Evolutionary conservation across 2,113 vertebrate species (phyloP).

Genomic region (Anolis carolinensis): DNA sequence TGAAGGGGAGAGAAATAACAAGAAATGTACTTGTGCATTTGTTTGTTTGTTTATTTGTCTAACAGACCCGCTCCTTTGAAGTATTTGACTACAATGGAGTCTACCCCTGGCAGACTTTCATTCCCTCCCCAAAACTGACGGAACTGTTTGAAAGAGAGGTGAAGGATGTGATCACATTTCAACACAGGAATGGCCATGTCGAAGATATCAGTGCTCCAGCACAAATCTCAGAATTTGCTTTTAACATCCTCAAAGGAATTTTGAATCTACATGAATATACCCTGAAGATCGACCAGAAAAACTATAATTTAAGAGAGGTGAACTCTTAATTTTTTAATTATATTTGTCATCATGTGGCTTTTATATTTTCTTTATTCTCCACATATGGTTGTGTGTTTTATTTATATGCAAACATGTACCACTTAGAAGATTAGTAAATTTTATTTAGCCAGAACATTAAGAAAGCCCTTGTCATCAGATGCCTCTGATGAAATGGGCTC

Average conservation of each 20-base stretch:
- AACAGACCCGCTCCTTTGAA: slow-evolving; percentile 55
- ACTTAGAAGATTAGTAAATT: too few relatives aligned
- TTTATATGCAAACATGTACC: not conserved
- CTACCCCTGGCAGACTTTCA: slow-evolving; percentile 58
- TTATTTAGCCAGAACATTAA: too few relatives aligned
- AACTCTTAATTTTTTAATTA: slow-evolving; percentile 9
- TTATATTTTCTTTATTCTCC: not conserved
- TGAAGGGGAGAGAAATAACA: not conserved
- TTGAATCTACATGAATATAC: slow-evolving; percentile 62
- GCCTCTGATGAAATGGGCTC: too few relatives aligned
- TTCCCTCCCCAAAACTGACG: slow-evolving; percentile 59
- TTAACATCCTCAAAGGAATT: slow-evolving; percentile 69
- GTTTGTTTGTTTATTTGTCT: not conserved
- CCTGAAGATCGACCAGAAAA: slow-evolving; percentile 63
- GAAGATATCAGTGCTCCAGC: slow-evolving; percentile 55
- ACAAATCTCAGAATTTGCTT: slow-evolving; percentile 44
- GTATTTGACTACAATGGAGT: slow-evolving; percentile 67
- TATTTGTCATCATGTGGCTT: not conserved
- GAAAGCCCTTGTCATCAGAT: too few relatives aligned
- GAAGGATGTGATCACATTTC: slow-evolving; percentile 55
- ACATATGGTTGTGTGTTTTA: not conserved
- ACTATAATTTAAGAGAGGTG: slow-evolving; percentile 73
- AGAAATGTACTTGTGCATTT: not conserved
- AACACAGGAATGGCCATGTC: slow-evolving; percentile 64
- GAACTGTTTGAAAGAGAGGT: slow-evolving; percentile 56